Evolutionary conservation across 2,888 invertebrate species (phyloP).

Genomic region (Polyommatus icarus): DNA sequence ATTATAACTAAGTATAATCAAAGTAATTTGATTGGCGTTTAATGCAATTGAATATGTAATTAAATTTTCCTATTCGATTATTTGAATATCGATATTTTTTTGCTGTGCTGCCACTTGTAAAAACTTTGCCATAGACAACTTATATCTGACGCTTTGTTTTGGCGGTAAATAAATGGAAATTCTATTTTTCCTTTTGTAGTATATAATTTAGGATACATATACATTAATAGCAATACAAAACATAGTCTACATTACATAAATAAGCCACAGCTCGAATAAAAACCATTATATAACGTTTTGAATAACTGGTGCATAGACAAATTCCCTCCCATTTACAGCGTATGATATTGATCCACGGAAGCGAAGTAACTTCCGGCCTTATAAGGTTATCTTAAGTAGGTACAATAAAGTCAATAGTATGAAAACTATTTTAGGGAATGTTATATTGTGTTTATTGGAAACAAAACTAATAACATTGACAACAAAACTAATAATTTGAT

Average conservation of each 20-base stretch:
- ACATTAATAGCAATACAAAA: too few species aligned
- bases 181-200: neutral
- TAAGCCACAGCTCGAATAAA: neutral
- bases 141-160: constrained; percentile 35
- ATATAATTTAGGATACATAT: neutral
- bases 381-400: constrained; percentile 45
- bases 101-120: constrained; percentile 34
- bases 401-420: constrained; percentile 39
- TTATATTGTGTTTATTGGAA: constrained; percentile 27
- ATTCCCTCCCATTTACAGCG: constrained; percentile 1
- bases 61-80: neutral
- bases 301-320: constrained; percentile 41
- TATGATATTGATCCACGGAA: constrained; percentile 46
- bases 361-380: constrained; percentile 47
- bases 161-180: constrained; percentile 34
- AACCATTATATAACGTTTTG: neutral
- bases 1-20: neutral
- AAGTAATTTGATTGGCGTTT: too few species aligned
- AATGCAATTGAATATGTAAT: neutral
- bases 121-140: constrained; percentile 37
- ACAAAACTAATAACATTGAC: constrained; percentile 27
- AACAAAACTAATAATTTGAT: constrained; percentile 32
- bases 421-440: neutral
- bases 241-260: neutral
- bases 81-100: constrained; percentile 36